phyloP scores from a whole-genome alignment of 2,888 invertebrate species.

The Campoplex capitator region DNA sequence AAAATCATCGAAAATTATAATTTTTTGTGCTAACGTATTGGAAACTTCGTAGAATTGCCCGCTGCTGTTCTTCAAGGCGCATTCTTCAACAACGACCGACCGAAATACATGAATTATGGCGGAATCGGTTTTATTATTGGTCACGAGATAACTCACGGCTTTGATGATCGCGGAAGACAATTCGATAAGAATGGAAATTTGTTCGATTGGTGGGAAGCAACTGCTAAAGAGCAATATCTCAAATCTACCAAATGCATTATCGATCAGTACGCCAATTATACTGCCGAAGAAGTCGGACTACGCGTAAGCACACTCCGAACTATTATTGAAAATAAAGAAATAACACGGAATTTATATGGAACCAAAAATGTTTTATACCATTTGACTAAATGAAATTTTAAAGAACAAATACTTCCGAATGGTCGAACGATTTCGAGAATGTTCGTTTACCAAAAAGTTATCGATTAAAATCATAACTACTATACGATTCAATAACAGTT shows the following conservation, averaged over 20 bases:
- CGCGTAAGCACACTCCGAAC: neutral
- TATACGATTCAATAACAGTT: too few species aligned
- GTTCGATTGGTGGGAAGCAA: constrained; percentile 96
- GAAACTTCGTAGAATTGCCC: neutral
- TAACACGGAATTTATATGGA: neutral
- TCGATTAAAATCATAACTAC: too few species aligned
- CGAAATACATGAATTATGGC: constrained; percentile 96
- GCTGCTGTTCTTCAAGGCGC: neutral
- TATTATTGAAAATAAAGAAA: neutral
- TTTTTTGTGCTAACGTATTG: neutral
- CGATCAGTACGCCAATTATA: neutral
- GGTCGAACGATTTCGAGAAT: too few species aligned
- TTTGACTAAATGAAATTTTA: too few species aligned
- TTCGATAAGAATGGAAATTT: constrained; percentile 96
- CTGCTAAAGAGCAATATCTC: constrained; percentile 93
- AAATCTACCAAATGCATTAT: neutral
- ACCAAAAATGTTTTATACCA: too few species aligned
- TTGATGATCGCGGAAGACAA: constrained; percentile 94
- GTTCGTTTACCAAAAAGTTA: too few species aligned
- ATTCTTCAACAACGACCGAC: constrained; percentile 95
- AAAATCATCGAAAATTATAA: neutral
- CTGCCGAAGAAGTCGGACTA: neutral
- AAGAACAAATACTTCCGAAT: too few species aligned
- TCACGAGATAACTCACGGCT: constrained; percentile 96
- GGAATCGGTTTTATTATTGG: constrained; percentile 96